Conservation (phyloP, 2,113 vertebrate genomes). For the Pteronura brasiliensis region DNA sequence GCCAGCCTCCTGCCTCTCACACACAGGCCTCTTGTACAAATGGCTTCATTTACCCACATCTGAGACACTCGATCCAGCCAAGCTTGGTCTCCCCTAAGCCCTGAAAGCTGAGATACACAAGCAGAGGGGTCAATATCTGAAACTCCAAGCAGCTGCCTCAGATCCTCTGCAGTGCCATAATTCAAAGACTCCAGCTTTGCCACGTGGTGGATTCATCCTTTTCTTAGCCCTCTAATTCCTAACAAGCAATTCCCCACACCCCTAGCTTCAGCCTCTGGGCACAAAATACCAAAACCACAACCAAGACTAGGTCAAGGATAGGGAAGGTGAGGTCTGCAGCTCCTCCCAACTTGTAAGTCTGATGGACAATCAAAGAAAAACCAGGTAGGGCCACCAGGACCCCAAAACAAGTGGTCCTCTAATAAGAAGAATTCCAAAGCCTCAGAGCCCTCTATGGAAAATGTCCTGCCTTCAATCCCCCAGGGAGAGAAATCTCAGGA, state of each 20-base stretch:
- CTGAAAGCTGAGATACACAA: constrained; percentile 59
- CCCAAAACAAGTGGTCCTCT: constrained; percentile 37
- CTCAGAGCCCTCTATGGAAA: constrained; percentile 60
- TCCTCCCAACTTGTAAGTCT: neutral
- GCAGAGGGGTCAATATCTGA: constrained; percentile 32
- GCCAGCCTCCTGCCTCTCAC: constrained; percentile 40
- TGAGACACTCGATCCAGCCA: constrained; percentile 56
- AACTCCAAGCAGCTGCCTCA: constrained; percentile 1
- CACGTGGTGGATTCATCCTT: constrained; percentile 31
- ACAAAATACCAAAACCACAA: neutral
- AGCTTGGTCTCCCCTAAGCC: constrained; percentile 46
- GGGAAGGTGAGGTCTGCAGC: neutral
- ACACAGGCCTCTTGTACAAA: constrained; percentile 40
- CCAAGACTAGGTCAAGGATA: neutral
- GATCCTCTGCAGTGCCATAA: neutral
- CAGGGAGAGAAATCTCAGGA: constrained; percentile 68
- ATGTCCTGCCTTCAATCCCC: constrained; percentile 56
- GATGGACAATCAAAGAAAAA: constrained; percentile 29
- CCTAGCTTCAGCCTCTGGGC: neutral
- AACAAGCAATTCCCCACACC: neutral
- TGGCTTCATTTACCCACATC: constrained; percentile 41
- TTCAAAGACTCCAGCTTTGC: constrained; percentile 40
- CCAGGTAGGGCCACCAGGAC: neutral
- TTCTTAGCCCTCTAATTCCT: neutral
- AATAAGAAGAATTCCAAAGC: constrained; percentile 65